A percentile compares a stretch with the other conserved stretches of the same genome.
Conservation (phyloP, 2,888 invertebrate species). For the Mesochorus sp. region DNA sequence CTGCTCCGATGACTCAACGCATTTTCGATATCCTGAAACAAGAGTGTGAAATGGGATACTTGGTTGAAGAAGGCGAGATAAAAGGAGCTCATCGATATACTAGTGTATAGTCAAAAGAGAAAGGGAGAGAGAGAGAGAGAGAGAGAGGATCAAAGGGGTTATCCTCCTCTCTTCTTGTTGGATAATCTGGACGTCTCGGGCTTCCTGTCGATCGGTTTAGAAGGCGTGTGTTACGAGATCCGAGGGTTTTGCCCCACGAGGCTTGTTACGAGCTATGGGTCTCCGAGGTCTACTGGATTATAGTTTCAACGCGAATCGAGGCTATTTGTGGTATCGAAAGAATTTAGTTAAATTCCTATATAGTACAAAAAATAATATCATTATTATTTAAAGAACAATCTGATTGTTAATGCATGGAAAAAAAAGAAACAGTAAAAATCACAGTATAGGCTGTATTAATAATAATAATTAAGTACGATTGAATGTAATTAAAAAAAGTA, state of each 20-base stretch:
- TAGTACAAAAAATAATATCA: too few species aligned
- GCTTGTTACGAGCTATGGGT: constrained; percentile 38
- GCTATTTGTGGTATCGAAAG: too few species aligned
- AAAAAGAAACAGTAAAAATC: too few species aligned
- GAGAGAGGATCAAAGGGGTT: constrained; percentile 19
- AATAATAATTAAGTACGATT: background rate
- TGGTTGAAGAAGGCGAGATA: constrained; percentile 44
- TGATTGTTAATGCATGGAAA: too few species aligned
- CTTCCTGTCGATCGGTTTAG: constrained; percentile 20
- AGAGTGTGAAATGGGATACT: constrained; percentile 31
- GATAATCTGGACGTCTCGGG: constrained; percentile 39
- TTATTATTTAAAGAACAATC: too few species aligned
- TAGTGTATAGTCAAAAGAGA: too few species aligned
- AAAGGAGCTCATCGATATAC: background rate
- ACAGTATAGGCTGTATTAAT: too few species aligned
- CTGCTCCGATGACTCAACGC: constrained; percentile 71
- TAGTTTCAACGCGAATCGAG: background rate
- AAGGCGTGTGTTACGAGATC: constrained; percentile 23
- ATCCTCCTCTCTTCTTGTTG: background rate
- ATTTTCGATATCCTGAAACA: constrained; percentile 77
- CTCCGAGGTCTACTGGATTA: constrained; percentile 21
- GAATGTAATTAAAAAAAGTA: background rate
- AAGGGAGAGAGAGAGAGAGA: background rate
- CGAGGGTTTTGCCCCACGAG: constrained; percentile 18
- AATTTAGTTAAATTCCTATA: too few species aligned